Percentiles rank a stretch among this genome's conserved stretches.
Evolutionary conservation across 1,140 invertebrate genomes (phyloP).

Genomic region (Centruroides vittatus): DNA sequence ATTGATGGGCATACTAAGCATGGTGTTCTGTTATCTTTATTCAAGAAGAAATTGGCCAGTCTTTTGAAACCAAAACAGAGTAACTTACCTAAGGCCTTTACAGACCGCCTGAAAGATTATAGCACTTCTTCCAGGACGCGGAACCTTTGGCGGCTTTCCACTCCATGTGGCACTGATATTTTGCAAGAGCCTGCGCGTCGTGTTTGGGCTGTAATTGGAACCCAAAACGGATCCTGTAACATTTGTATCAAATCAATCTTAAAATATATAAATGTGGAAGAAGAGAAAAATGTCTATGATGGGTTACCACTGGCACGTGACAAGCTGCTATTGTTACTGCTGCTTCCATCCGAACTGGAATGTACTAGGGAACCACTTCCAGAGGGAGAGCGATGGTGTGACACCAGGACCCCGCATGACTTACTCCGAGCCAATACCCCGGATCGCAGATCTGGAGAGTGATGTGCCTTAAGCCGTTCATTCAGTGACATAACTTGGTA

Average conservation of each 20-base stretch:
- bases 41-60: too few species aligned
- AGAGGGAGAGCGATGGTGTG: background rate
- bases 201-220: too few species aligned
- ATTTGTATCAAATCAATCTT: too few species aligned
- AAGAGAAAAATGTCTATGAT: too few species aligned
- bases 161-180: background rate
- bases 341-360: background rate
- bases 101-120: constrained; percentile 1
- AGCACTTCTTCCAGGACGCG: background rate
- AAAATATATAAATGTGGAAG: too few species aligned
- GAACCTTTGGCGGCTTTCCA: constrained; percentile 3
- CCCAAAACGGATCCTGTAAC: too few species aligned
- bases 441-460: background rate
- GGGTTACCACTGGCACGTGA: background rate
- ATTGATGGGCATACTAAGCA: too few species aligned
- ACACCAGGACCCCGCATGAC: background rate
- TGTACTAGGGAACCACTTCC: background rate
- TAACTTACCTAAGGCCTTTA: constrained; percentile 1
- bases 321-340: background rate
- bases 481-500: background rate
- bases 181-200: background rate
- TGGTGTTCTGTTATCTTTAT: too few species aligned
- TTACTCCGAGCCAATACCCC: background rate
- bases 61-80: background rate
- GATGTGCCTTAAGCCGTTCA: background rate